phyloP scores from a whole-genome alignment of 2,113 vertebrate genomes.

The Neoarius graeffei region DNA sequence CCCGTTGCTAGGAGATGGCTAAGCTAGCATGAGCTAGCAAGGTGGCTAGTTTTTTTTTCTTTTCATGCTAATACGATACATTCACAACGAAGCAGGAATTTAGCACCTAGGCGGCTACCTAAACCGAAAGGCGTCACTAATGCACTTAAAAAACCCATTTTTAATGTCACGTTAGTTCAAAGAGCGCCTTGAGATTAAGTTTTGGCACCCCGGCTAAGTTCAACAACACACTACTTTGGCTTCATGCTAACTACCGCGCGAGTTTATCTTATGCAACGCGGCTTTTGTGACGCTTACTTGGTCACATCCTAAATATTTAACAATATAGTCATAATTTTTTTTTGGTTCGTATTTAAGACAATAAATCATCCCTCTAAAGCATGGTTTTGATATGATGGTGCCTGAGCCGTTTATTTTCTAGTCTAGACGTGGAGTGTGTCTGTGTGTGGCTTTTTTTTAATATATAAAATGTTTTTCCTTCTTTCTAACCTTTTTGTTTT shows the following conservation, averaged over 20 bases:
- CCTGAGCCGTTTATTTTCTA: too few species aligned
- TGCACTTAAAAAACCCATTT: too few species aligned
- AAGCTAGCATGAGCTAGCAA: neutral
- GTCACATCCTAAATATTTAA: neutral
- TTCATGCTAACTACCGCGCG: too few species aligned
- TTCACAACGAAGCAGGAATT: neutral
- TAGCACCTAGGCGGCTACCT: neutral
- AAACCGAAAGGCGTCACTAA: neutral
- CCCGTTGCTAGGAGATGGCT: neutral
- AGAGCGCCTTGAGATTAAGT: neutral
- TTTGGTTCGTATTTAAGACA: neutral
- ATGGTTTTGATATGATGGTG: too few species aligned
- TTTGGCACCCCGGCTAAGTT: neutral
- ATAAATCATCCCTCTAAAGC: too few species aligned
- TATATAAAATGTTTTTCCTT: neutral
- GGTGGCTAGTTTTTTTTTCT: neutral
- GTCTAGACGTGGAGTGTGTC: too few species aligned
- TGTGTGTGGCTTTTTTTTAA: neutral
- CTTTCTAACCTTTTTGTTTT: neutral
- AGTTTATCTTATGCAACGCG: too few species aligned
- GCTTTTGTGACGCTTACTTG: neutral
- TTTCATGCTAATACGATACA: neutral
- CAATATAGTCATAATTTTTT: neutral
- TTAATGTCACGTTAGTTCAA: too few species aligned
- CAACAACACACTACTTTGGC: too few species aligned